Conservation (phyloP, 2,113 vertebrate species). For the Chascanopsetta lugubris region DNA sequence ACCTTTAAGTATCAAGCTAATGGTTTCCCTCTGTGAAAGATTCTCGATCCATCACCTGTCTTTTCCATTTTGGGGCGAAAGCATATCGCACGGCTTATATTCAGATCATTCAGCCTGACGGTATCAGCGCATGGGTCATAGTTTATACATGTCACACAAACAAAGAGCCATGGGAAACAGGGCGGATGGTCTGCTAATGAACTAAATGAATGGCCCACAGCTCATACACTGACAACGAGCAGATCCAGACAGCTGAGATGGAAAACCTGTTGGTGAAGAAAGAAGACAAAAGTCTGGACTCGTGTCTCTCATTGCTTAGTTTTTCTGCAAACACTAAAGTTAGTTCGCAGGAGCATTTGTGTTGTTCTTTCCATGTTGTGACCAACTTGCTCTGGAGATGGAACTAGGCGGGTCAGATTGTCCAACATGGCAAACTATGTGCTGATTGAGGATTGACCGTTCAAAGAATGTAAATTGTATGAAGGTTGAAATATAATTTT, state of each 20-base stretch:
- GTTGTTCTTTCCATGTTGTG: slow-evolving; percentile 12
- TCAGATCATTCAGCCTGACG: slow-evolving; percentile 45
- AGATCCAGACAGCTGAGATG: slow-evolving; percentile 38
- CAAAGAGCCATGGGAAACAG: slow-evolving; percentile 73
- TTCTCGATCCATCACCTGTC: slow-evolving; percentile 3
- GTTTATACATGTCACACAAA: slow-evolving; percentile 72
- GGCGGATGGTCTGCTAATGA: slow-evolving; percentile 67
- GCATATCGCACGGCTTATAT: slow-evolving; percentile 41
- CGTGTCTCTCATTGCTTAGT: background rate
- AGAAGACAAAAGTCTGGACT: slow-evolving; percentile 18
- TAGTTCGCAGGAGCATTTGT: background rate
- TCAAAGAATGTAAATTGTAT: too few relatives aligned
- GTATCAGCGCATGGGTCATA: slow-evolving; percentile 70
- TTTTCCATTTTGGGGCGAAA: slow-evolving; percentile 17
- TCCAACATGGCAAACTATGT: too few relatives aligned
- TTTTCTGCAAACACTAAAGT: slow-evolving; percentile 1
- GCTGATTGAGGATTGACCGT: too few relatives aligned
- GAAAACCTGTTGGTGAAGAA: slow-evolving; percentile 46
- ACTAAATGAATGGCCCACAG: slow-evolving; percentile 48
- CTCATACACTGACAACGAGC: slow-evolving; percentile 45
- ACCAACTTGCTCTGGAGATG: slow-evolving; percentile 4
- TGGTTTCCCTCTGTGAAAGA: slow-evolving; percentile 7
- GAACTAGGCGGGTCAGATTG: slow-evolving; percentile 47
- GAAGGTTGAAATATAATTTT: background rate
- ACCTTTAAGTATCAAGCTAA: slow-evolving; percentile 1